Conservation (phyloP, 2,888 invertebrate species). For the Cerceris rybyensis region DNA sequence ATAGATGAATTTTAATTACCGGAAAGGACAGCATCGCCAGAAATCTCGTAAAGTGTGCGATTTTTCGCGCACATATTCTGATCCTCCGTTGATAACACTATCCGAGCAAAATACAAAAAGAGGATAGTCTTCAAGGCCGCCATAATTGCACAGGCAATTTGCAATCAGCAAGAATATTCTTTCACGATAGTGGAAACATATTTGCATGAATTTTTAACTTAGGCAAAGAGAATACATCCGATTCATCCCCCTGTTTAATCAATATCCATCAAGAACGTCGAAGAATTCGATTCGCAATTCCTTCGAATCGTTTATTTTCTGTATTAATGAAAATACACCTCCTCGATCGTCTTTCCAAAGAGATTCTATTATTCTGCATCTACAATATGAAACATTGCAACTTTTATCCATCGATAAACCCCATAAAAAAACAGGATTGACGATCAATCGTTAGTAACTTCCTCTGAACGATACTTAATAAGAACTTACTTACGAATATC, state of each 20-base stretch:
- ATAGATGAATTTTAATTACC: conserved; percentile 64
- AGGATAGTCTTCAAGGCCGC: conserved; percentile 42
- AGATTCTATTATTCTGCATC: not conserved
- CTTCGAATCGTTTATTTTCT: not conserved
- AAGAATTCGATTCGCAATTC: conserved; percentile 11
- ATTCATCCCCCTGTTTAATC: conserved; percentile 68
- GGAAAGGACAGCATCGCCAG: conserved; percentile 76
- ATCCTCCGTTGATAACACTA: conserved; percentile 53
- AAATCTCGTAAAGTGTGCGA: conserved; percentile 72
- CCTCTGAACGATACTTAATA: conserved; percentile 15
- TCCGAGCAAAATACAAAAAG: conserved; percentile 37
- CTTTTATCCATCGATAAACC: not conserved
- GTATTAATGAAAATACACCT: not conserved
- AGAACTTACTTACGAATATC: conserved; percentile 27
- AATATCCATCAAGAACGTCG: conserved; percentile 54
- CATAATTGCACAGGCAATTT: conserved; percentile 4
- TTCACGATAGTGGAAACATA: not conserved
- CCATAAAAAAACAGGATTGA: not conserved
- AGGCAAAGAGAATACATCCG: conserved; percentile 1
- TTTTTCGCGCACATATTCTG: conserved; percentile 69
- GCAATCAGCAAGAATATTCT: not conserved
- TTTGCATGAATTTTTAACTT: too few relatives aligned
- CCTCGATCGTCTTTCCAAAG: not conserved
- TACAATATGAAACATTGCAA: not conserved
- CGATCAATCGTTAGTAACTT: conserved; percentile 11